Evolutionary conservation across 2,888 invertebrate species (phyloP).

Genomic region (Bombylius discolor): DNA sequence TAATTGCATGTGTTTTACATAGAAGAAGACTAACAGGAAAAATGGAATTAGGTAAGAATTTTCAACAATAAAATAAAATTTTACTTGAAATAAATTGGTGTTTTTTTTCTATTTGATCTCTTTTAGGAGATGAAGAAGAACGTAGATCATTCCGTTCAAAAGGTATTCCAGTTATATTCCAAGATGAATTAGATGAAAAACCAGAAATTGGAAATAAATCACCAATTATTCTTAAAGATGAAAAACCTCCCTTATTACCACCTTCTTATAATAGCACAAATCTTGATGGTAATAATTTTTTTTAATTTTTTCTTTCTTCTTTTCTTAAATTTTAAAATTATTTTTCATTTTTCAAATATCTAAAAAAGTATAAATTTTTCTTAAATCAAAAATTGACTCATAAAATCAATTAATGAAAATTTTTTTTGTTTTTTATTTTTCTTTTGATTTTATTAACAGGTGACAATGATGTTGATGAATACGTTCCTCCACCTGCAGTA

Average conservation of each 20-base stretch:
- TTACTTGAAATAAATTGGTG: not conserved
- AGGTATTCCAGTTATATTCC: conserved; percentile 89
- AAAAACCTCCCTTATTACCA: conserved; percentile 83
- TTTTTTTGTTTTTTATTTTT: too few relatives aligned
- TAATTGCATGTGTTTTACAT: conserved; percentile 81
- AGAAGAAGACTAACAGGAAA: conserved; percentile 71
- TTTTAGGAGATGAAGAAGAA: conserved; percentile 58
- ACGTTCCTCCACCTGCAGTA: conserved; percentile 82
- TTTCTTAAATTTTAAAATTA: too few relatives aligned
- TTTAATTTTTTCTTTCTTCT: not conserved
- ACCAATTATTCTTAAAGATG: conserved; percentile 88
- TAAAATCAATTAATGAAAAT: too few relatives aligned
- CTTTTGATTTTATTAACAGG: conserved; percentile 17
- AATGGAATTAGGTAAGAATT: conserved; percentile 51
- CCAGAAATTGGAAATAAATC: conserved; percentile 80
- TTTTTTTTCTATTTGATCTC: not conserved
- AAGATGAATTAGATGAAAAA: conserved; percentile 90
- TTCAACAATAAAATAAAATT: not conserved
- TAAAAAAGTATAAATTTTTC: not conserved
- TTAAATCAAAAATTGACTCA: too few relatives aligned
- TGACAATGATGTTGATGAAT: conserved; percentile 54
- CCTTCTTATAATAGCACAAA: conserved; percentile 43
- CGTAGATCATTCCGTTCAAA: conserved; percentile 71
- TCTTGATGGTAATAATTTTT: conserved; percentile 27
- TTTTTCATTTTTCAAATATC: too few relatives aligned